A percentile compares a stretch with the other conserved stretches of the same genome.
These are phyloP conservation scores for Drosophila robusta DNA, from an alignment of 2,888 invertebrate species.

Conservation along the genomic window DNA sequence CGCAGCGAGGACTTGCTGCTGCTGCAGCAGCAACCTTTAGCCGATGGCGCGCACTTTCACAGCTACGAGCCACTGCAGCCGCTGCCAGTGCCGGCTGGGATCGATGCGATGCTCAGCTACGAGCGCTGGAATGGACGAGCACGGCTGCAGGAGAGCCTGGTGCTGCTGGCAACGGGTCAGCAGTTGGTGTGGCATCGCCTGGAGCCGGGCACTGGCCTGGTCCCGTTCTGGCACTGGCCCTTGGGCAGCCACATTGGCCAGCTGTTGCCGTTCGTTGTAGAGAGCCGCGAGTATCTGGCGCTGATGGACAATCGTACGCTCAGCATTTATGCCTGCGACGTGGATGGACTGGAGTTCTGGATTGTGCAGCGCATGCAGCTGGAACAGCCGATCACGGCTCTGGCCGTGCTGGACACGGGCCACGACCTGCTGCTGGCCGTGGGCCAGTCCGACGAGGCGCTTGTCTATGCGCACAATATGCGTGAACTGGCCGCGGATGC, in stretches of 20 bases:
- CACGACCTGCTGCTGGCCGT: slow-evolving; percentile 82
- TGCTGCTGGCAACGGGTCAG: slow-evolving; percentile 64
- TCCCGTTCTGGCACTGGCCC: slow-evolving; percentile 79
- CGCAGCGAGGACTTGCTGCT: slow-evolving; percentile 68
- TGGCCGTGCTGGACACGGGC: slow-evolving; percentile 80
- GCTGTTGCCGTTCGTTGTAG: slow-evolving; percentile 70
- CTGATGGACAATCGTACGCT: slow-evolving; percentile 67
- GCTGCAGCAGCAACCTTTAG: slow-evolving; percentile 50
- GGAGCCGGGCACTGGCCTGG: slow-evolving; percentile 42
- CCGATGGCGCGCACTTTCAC: slow-evolving; percentile 14
- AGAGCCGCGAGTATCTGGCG: slow-evolving; percentile 68
- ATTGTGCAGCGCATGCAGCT: slow-evolving; percentile 81
- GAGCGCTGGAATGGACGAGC: slow-evolving; percentile 74
- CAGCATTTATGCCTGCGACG: slow-evolving; percentile 80
- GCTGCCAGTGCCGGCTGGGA: slow-evolving; percentile 51
- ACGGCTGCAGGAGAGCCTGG: slow-evolving; percentile 68
- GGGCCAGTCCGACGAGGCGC: slow-evolving; percentile 74
- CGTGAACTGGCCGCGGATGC: slow-evolving; percentile 39
- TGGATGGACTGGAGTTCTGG: slow-evolving; percentile 79
- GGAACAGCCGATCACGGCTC: slow-evolving; percentile 57
- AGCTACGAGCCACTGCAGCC: slow-evolving; percentile 46
- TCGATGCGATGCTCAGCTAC: slow-evolving; percentile 66
- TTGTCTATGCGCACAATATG: slow-evolving; percentile 79
- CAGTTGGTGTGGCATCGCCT: slow-evolving; percentile 78
- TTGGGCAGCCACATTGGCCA: slow-evolving; percentile 62